A percentile compares a stretch with the other conserved stretches of the same genome.
phyloP scores from a whole-genome alignment of 2,113 vertebrate genomes.

The Narcine bancroftii region DNA sequence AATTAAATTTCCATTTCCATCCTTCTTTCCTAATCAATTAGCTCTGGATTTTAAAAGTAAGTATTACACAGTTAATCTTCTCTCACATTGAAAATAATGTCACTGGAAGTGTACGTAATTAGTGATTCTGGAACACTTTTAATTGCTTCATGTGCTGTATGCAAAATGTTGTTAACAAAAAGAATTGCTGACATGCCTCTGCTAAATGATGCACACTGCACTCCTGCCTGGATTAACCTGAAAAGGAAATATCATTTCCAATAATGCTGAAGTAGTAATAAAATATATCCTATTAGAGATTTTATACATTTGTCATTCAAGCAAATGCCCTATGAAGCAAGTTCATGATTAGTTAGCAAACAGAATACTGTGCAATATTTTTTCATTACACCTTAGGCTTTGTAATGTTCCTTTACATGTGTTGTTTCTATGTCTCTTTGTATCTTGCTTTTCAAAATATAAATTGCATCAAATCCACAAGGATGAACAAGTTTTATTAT shows the following conservation, averaged over 20 bases:
- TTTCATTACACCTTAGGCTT: slow-evolving; percentile 37
- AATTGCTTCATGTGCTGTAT: slow-evolving; percentile 1
- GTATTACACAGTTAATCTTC: slow-evolving; percentile 4
- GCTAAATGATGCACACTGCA: not conserved
- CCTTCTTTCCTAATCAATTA: not conserved
- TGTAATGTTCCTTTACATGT: slow-evolving; percentile 35
- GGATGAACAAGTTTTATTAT: slow-evolving; percentile 41
- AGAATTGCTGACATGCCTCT: slow-evolving; percentile 4
- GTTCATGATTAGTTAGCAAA: slow-evolving; percentile 47
- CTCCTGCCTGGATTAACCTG: slow-evolving; percentile 57
- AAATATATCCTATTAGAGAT: slow-evolving; percentile 64
- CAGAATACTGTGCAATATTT: slow-evolving; percentile 38
- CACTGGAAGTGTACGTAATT: slow-evolving; percentile 18
- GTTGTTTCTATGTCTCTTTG: slow-evolving; percentile 39
- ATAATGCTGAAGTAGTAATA: slow-evolving; percentile 52
- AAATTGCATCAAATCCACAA: slow-evolving; percentile 44
- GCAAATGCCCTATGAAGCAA: slow-evolving; percentile 40
- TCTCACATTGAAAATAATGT: slow-evolving; percentile 17
- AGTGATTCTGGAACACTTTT: slow-evolving; percentile 19
- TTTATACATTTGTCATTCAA: slow-evolving; percentile 49
- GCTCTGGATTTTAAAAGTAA: slow-evolving; percentile 1
- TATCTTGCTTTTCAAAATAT: not conserved
- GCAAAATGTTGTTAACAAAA: slow-evolving; percentile 16
- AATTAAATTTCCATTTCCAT: not conserved
- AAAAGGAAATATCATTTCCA: slow-evolving; percentile 56